Percentiles rank a stretch among this genome's conserved stretches.
phyloP scores from a whole-genome alignment of 1,140 invertebrate genomes.

The Galendromus occidentalis region DNA sequence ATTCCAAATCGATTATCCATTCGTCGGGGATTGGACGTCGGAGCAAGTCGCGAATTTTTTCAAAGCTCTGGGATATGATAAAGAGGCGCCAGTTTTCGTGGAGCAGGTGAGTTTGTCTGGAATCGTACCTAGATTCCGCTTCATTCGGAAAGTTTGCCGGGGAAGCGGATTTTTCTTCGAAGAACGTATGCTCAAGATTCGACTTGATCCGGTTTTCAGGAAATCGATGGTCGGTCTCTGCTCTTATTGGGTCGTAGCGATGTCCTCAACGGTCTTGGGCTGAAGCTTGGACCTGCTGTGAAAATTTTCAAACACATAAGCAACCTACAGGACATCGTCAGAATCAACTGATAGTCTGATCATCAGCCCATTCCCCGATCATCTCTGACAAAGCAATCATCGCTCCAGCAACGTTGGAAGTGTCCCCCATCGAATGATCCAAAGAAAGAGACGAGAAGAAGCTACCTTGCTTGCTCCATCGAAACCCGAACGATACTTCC shows the following conservation, averaged over 20 bases:
- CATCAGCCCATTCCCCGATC: too few species aligned
- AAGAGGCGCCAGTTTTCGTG: conserved; percentile 44
- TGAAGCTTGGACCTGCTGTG: conserved; percentile 62
- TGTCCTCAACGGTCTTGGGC: conserved; percentile 48
- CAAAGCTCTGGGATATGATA: conserved; percentile 20
- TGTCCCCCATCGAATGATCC: too few species aligned
- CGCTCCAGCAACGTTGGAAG: too few species aligned
- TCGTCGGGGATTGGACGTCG: conserved; percentile 53
- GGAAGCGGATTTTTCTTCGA: conserved; percentile 7
- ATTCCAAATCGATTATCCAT: conserved; percentile 29
- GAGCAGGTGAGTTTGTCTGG: conserved; percentile 42
- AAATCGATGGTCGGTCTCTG: conserved; percentile 65
- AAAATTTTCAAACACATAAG: conserved; percentile 55
- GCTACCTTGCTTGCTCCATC: too few species aligned
- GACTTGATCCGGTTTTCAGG: conserved; percentile 33
- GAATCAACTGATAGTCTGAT: too few species aligned
- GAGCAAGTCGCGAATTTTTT: conserved; percentile 59
- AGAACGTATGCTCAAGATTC: not conserved
- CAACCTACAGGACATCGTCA: conserved; percentile 25
- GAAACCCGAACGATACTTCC: too few species aligned
- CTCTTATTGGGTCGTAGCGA: conserved; percentile 55
- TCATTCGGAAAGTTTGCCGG: not conserved
- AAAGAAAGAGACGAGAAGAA: too few species aligned
- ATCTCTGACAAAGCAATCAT: too few species aligned
- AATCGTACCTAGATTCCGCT: not conserved